Percentiles rank a stretch among this genome's conserved stretches.
Evolutionary conservation across 2,888 invertebrate species (phyloP).

Genomic region (Dolichomitus sp.): DNA sequence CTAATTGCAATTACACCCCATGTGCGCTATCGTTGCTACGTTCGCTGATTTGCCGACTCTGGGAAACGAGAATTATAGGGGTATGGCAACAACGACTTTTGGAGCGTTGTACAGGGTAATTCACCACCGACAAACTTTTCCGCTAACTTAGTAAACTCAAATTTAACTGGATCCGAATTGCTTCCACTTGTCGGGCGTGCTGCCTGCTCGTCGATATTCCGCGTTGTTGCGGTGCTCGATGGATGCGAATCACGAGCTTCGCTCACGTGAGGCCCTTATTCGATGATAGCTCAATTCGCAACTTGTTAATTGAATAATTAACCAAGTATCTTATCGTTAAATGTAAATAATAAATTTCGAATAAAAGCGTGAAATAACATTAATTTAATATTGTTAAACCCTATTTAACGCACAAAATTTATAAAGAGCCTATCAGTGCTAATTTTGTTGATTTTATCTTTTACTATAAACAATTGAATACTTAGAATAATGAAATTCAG

Average conservation of each 20-base stretch:
- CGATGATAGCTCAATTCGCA: slow-evolving; percentile 45
- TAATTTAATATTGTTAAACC: not conserved
- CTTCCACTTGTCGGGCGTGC: slow-evolving; percentile 72
- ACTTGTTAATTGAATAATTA: slow-evolving; percentile 45
- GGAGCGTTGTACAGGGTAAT: slow-evolving; percentile 68
- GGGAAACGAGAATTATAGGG: not conserved
- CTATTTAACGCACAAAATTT: too few species aligned
- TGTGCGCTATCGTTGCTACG: slow-evolving; percentile 67
- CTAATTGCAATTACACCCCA: slow-evolving; percentile 84
- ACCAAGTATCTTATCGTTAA: slow-evolving; percentile 3
- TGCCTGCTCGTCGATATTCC: slow-evolving; percentile 16
- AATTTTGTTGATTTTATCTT: too few species aligned
- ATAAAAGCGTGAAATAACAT: not conserved
- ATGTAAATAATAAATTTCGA: not conserved
- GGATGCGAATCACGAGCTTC: slow-evolving; percentile 7
- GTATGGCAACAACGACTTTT: slow-evolving; percentile 72
- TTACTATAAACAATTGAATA: too few species aligned
- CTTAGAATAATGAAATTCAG: too few species aligned
- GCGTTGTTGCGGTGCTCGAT: slow-evolving; percentile 39
- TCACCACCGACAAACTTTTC: slow-evolving; percentile 73
- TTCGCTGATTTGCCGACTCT: slow-evolving; percentile 13
- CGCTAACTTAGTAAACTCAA: slow-evolving; percentile 80
- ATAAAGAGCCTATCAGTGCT: too few species aligned
- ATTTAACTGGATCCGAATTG: slow-evolving; percentile 77
- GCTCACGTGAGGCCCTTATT: slow-evolving; percentile 36